phyloP scores from a whole-genome alignment of 2,888 invertebrate species.

The Fragum fragum region DNA sequence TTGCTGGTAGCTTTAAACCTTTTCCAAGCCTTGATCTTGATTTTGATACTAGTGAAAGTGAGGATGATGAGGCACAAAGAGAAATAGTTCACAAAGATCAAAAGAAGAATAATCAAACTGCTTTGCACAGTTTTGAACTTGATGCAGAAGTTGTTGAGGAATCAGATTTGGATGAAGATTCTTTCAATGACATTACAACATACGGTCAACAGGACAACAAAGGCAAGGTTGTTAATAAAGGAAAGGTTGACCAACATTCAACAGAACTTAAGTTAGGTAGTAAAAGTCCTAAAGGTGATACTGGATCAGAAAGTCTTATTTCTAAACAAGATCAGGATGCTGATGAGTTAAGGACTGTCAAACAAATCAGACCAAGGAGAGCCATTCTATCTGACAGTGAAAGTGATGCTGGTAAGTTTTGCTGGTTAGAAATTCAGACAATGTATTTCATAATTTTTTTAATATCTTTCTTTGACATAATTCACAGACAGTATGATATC shows the following conservation, averaged over 20 bases:
- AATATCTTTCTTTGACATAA: too few relatives aligned
- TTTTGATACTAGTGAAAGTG: conserved; percentile 10
- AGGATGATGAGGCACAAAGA: not conserved
- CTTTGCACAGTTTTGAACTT: not conserved
- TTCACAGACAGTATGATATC: too few relatives aligned
- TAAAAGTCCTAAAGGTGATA: not conserved
- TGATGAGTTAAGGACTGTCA: conserved; percentile 33
- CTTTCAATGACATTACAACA: conserved; percentile 17
- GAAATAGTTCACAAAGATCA: not conserved
- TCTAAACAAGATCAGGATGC: conserved; percentile 1
- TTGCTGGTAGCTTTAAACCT: not conserved
- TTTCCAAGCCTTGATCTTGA: not conserved
- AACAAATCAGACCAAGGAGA: conserved; percentile 37
- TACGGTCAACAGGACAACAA: too few relatives aligned
- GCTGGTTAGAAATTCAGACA: too few relatives aligned
- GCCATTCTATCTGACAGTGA: conserved; percentile 68
- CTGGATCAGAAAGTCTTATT: not conserved
- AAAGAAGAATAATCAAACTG: not conserved
- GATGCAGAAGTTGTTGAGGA: conserved; percentile 24
- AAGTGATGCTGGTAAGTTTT: conserved; percentile 50
- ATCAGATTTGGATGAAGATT: conserved; percentile 25
- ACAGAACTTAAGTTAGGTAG: too few relatives aligned
- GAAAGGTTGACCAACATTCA: too few relatives aligned
- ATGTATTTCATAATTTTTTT: too few relatives aligned
- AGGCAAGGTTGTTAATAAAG: too few relatives aligned